These are phyloP conservation scores for Cephalopterus ornatus DNA, from an alignment of 2,113 vertebrate genomes.

Conservation along the genomic window DNA sequence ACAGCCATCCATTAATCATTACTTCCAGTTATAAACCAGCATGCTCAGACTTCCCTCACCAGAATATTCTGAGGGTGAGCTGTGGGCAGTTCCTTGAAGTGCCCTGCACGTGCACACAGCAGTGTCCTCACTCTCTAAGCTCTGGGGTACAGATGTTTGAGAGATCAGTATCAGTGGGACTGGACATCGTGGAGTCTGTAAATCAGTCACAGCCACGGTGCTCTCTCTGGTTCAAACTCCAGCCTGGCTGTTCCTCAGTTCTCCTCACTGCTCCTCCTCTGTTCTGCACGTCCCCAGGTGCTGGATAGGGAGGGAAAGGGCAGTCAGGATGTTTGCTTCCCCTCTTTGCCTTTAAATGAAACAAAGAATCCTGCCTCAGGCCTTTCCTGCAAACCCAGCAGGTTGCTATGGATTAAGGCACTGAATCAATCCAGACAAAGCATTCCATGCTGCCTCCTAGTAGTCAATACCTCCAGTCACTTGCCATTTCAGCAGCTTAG, in stretches of 20 bases:
- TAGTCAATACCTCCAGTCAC: conserved; percentile 42
- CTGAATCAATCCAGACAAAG: conserved; percentile 60
- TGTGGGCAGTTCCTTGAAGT: background rate
- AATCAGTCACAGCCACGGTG: fast-evolving
- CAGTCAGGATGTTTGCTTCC: background rate
- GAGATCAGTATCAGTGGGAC: background rate
- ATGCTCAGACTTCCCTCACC: background rate
- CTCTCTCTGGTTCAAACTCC: background rate
- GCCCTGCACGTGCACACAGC: background rate
- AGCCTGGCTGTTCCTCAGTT: background rate
- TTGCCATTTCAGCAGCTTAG: conserved; percentile 66
- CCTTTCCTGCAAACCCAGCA: conserved; percentile 38
- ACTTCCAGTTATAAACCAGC: background rate
- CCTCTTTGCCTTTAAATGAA: conserved; percentile 25
- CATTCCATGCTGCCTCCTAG: conserved; percentile 35
- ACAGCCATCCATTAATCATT: background rate
- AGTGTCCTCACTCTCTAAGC: background rate
- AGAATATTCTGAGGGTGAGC: background rate
- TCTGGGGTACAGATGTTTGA: background rate
- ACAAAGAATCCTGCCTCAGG: conserved; percentile 29
- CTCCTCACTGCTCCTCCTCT: background rate
- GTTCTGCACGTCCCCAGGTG: background rate
- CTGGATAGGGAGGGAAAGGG: background rate
- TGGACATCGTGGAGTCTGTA: fast-evolving
- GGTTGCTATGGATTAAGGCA: conserved; percentile 54